Base-by-base conservation (phyloP, 2,113 vertebrate species). In the Rhinolophus sinicus region DNA sequence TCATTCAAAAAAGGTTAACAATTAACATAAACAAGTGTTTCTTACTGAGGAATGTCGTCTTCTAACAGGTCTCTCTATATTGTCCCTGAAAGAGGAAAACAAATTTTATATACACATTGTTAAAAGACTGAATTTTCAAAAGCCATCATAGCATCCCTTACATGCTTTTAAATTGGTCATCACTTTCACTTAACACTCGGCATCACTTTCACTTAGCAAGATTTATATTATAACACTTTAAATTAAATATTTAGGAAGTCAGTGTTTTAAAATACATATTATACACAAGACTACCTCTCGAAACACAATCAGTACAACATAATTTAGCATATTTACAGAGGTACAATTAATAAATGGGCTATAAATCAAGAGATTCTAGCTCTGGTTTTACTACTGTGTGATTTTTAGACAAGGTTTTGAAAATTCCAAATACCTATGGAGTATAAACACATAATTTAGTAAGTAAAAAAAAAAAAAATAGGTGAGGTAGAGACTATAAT, bases 11-110 rank as follows among this genome's bases (percentile, higher is more conserved):
- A 87, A 92, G 84, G n/a, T 13, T 75, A 90, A 86, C 26, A 92
- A 94, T 76, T 90, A 88, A 87, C 44, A 58, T 33, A 5, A 96
- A 88, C 69, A 98, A 93, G 33, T 50, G 18, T 95, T 93, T 98
- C 98, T 98, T 98, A 99, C 99, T 1, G 99, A 99, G 24, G 98
- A 99, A 95, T 98, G 98, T 16, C 98, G 97, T 97, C 98, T 99
- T 96, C 97, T 73, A 91, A 94, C 88, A 93, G 97, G 96, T 90
- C 64, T 97, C 69, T 98, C 98, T 0, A 84, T 98, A 62, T 97
- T 97, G 38, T 98, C 98, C 85, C 99, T 99, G 87, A 60, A 96
- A 93, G 54, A 86, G 8, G n/a, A 44, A 70, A 60, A 97, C 73
- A 52, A 50, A 67, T 40, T 94, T 90, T 97, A 85, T 0, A 44